phyloP scores from a whole-genome alignment of 1,140 invertebrate species.

The Zaprionus tsacasi region DNA sequence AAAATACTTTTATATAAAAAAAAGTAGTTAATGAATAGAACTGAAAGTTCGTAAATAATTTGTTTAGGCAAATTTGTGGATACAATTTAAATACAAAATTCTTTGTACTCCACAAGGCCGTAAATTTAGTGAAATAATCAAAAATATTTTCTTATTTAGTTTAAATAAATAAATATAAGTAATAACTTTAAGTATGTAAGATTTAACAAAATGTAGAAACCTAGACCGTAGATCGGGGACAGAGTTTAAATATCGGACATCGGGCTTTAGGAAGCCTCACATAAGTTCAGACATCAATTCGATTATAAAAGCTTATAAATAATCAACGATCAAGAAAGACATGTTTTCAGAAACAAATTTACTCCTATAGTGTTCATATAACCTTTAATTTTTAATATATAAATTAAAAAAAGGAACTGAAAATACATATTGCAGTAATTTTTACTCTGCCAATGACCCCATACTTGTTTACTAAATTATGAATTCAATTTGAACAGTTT shows the following conservation, averaged over 20 bases:
- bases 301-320: no score
- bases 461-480: not conserved
- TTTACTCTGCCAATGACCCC: not conserved
- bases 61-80: not conserved
- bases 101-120: not conserved
- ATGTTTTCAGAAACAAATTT: no score
- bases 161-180: not conserved
- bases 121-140: not conserved
- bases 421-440: not conserved
- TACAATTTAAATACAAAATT: not conserved
- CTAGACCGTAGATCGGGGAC: no score
- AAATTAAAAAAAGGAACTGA: not conserved
- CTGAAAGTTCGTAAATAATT: not conserved
- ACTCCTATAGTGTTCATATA: no score
- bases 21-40: slow-evolving; percentile 33
- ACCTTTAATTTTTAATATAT: no score
- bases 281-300: no score
- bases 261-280: no score
- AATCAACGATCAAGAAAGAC: no score
- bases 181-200: no score
- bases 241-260: no score
- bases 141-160: not conserved
- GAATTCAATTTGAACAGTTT: not conserved
- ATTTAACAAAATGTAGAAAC: no score
- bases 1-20: slow-evolving; percentile 64